These are phyloP conservation scores for Grammomys dolichurus DNA, from an alignment of 2,113 vertebrate genomes.

Conservation along the genomic window DNA sequence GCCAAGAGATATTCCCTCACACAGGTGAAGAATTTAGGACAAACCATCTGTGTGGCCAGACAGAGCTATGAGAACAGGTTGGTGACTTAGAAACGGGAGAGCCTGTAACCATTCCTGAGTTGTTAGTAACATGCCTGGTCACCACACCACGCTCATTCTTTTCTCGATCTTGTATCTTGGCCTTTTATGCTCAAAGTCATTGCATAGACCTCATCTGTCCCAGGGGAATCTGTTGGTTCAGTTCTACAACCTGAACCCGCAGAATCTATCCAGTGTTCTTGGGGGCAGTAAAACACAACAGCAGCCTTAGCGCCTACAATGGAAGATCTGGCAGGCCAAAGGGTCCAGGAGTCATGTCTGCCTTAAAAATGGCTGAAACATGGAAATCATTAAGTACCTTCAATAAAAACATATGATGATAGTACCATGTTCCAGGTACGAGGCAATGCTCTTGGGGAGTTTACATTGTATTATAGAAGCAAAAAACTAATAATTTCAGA, in stretches of 20 bases:
- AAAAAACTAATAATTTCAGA: constrained; percentile 4
- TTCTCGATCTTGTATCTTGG: constrained; percentile 56
- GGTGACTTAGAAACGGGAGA: constrained; percentile 64
- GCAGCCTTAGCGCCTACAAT: fast-evolving
- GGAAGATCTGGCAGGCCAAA: too few relatives aligned
- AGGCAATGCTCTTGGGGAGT: neutral
- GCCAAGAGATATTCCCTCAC: neutral
- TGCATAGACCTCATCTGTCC: neutral
- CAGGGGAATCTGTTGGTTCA: neutral
- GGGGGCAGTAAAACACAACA: fast-evolving
- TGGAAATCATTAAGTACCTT: neutral
- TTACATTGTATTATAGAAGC: neutral
- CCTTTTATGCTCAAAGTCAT: constrained; percentile 52
- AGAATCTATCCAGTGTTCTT: neutral
- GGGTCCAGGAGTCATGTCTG: neutral
- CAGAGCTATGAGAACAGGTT: constrained; percentile 60
- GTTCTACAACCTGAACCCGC: neutral
- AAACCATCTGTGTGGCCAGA: constrained; percentile 54
- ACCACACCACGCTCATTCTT: neutral
- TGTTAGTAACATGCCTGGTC: neutral
- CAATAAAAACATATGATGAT: neutral
- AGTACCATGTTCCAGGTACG: neutral
- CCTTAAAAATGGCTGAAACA: neutral
- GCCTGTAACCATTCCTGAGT: constrained; percentile 64
- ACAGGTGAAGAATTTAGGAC: neutral